Evolutionary conservation across 2,888 invertebrate species (phyloP).

Genomic region (Cristatella mucedo): DNA sequence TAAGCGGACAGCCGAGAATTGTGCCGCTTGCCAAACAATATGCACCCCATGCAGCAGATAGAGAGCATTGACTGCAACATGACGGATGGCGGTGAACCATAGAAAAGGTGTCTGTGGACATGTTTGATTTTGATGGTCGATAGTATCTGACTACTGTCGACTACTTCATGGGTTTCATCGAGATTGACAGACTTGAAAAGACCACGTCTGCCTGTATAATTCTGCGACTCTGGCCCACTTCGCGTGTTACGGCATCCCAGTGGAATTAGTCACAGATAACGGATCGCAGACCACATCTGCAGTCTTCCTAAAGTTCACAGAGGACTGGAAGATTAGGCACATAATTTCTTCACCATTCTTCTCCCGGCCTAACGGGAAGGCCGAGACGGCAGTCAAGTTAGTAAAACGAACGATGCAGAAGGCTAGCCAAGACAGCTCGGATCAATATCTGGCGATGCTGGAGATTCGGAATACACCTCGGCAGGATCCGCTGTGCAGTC

Average conservation of each 20-base stretch:
- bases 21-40: neutral
- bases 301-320: constrained; percentile 5
- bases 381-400: constrained; percentile 3
- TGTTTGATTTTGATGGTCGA: too few relatives aligned
- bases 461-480: too few relatives aligned
- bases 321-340: constrained; percentile 13
- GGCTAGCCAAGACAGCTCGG: too few relatives aligned
- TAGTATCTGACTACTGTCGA: too few relatives aligned
- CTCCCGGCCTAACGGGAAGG: constrained; percentile 12
- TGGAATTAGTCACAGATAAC: too few relatives aligned
- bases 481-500: too few relatives aligned
- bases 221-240: neutral
- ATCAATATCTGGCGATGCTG: too few relatives aligned
- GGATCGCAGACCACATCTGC: constrained; percentile 11
- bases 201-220: neutral
- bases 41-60: neutral
- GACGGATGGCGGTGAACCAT: constrained; percentile 8
- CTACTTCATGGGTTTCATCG: neutral
- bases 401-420: too few relatives aligned
- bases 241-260: neutral
- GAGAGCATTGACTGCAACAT: neutral
- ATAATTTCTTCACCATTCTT: constrained; percentile 12
- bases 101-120: too few relatives aligned
- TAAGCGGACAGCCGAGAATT: neutral
- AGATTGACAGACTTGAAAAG: neutral